Evolutionary conservation across 2,888 invertebrate species (phyloP).

Genomic region (Acholoe squamosa): DNA sequence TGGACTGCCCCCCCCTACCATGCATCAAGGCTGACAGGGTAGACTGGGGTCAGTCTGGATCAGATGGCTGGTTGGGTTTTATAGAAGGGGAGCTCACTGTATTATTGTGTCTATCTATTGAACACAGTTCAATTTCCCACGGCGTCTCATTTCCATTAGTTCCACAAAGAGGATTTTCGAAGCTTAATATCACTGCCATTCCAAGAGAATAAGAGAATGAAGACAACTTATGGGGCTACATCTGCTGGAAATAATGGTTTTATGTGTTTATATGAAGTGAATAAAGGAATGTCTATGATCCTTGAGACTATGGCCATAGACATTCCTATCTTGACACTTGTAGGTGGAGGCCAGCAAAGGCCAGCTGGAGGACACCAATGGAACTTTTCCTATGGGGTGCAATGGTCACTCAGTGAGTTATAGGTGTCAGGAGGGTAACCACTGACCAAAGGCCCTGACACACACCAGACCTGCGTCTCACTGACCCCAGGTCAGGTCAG

Average conservation of each 20-base stretch:
- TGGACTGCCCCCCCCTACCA: not conserved
- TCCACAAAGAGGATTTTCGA: not conserved
- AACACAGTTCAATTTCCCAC: slow-evolving; percentile 19
- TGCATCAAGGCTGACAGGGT: not conserved
- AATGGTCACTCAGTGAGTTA: slow-evolving; percentile 48
- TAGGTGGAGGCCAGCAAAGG: not conserved
- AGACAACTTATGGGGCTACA: not conserved
- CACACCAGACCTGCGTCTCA: not conserved
- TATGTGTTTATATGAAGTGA: not conserved
- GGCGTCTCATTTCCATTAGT: not conserved
- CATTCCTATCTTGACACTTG: slow-evolving; percentile 29
- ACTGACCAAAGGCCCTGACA: slow-evolving; percentile 43
- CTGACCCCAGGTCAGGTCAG: slow-evolving; percentile 37
- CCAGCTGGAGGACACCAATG: not conserved
- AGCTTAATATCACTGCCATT: too few relatives aligned
- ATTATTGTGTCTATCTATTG: slow-evolving; percentile 6
- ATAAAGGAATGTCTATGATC: not conserved
- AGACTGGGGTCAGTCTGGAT: slow-evolving; percentile 4
- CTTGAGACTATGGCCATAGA: not conserved
- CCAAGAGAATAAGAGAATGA: too few relatives aligned
- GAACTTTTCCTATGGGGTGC: not conserved
- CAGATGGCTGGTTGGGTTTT: not conserved
- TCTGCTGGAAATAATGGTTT: not conserved
- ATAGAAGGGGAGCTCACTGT: slow-evolving; percentile 1
- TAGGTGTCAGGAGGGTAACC: slow-evolving; percentile 51